Percentiles rank a stretch among this genome's conserved stretches.
Conservation (phyloP, 2,888 invertebrate genomes). For the Frankliniella intonsa region DNA sequence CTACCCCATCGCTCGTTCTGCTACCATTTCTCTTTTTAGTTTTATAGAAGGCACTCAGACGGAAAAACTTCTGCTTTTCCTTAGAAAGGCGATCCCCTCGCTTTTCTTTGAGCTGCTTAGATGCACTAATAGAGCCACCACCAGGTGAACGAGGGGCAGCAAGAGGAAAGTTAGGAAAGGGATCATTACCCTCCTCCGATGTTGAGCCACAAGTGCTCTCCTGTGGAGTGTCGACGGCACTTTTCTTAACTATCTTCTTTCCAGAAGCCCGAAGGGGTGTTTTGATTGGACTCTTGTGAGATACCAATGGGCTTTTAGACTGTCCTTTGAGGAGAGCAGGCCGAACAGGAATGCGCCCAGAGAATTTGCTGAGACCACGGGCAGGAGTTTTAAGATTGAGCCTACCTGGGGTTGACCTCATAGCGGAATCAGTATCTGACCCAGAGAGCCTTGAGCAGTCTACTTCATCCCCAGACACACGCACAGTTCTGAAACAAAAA, state of each 20-base stretch:
- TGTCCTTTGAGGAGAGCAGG: conserved; percentile 1
- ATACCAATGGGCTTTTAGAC: neutral
- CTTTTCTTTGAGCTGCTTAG: conserved; percentile 48
- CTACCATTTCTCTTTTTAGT: conserved; percentile 33
- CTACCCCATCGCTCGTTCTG: conserved; percentile 38
- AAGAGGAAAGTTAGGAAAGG: conserved; percentile 39
- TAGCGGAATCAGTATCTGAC: conserved; percentile 16
- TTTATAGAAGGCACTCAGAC: conserved; percentile 68
- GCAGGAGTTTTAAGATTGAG: neutral
- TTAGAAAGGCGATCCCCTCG: conserved; percentile 74
- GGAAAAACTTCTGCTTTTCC: conserved; percentile 83
- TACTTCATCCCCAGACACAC: conserved; percentile 14
- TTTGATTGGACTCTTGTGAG: neutral
- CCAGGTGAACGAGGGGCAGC: conserved; percentile 39
- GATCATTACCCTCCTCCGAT: conserved; percentile 43
- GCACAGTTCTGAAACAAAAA: neutral
- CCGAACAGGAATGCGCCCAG: neutral
- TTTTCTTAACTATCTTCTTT: conserved; percentile 6
- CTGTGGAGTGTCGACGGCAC: neutral
- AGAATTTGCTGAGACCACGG: neutral
- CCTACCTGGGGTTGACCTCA: conserved; percentile 19
- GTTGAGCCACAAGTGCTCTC: conserved; percentile 23
- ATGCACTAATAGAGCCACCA: conserved; percentile 42
- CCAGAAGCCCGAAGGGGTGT: neutral
- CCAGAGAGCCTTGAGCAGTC: conserved; percentile 21